A percentile compares a stretch with the other conserved stretches of the same genome.
Evolutionary conservation across 2,888 invertebrate genomes (phyloP).

Genomic region (Drepana falcataria): DNA sequence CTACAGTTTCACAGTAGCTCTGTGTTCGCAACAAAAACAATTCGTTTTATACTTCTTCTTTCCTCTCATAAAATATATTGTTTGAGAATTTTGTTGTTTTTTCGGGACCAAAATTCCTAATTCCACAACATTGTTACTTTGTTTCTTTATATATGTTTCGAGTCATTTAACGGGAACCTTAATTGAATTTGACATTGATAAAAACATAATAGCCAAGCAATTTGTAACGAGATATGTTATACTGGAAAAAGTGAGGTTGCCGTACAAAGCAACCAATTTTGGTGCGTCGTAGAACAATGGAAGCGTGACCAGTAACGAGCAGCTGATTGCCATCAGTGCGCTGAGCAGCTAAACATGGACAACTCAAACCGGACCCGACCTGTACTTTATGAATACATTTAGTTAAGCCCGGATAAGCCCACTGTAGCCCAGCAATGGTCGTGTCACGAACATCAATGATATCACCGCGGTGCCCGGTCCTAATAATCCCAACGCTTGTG

Average conservation of each 20-base stretch:
- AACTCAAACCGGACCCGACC: constrained; percentile 36
- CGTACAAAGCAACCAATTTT: constrained; percentile 51
- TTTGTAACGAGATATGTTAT: constrained; percentile 28
- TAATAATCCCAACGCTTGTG: constrained; percentile 16
- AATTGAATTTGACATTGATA: constrained; percentile 7
- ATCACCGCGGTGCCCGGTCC: constrained; percentile 13
- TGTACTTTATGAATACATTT: constrained; percentile 47
- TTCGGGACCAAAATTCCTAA: too few relatives aligned
- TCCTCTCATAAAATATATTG: neutral
- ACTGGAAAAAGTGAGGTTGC: constrained; percentile 32
- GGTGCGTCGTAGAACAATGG: constrained; percentile 56
- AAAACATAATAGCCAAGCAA: constrained; percentile 22
- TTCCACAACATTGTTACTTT: neutral
- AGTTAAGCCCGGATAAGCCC: constrained; percentile 24
- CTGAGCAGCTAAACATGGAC: constrained; percentile 34
- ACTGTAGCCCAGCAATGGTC: constrained; percentile 11
- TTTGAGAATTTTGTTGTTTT: too few relatives aligned
- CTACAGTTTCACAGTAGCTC: neutral
- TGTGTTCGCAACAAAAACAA: neutral
- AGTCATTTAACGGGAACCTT: neutral
- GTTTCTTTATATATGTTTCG: neutral
- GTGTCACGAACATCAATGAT: constrained; percentile 35
- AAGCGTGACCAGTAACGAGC: constrained; percentile 54
- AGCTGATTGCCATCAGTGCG: constrained; percentile 55
- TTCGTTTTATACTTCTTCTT: neutral